phyloP scores from a whole-genome alignment of 2,888 invertebrate genomes.

The Galeruca laticollis region DNA sequence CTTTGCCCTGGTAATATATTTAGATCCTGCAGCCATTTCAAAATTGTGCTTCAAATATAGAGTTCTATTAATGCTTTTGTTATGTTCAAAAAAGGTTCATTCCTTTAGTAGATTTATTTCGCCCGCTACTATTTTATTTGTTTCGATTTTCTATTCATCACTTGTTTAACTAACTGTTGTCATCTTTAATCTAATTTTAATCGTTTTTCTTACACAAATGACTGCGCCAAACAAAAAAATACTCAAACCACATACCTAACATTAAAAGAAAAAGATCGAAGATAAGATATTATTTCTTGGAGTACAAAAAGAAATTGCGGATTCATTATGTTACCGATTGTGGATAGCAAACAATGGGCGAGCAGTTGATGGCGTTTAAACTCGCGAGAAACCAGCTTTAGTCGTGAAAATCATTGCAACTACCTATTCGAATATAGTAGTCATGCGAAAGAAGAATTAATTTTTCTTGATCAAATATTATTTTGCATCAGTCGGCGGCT shows the following conservation, averaged over 20 bases:
- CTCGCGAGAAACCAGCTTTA: conserved; percentile 33
- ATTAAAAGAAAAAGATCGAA: conserved; percentile 9
- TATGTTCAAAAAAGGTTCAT: too few relatives aligned
- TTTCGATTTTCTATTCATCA: too few relatives aligned
- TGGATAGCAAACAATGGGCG: conserved; percentile 26
- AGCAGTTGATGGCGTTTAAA: conserved; percentile 32
- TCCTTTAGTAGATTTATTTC: too few relatives aligned
- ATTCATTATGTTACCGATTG: conserved; percentile 25
- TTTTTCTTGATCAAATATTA: conserved; percentile 24
- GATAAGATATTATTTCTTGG: neutral
- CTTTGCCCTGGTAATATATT: too few relatives aligned
- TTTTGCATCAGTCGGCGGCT: conserved; percentile 4
- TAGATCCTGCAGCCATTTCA: too few relatives aligned
- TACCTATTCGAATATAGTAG: conserved; percentile 19
- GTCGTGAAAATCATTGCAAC: conserved; percentile 7
- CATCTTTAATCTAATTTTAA: too few relatives aligned
- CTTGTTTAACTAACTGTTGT: too few relatives aligned
- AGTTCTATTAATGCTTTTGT: too few relatives aligned
- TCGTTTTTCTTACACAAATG: too few relatives aligned
- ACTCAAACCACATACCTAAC: conserved; percentile 16
- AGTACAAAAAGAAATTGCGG: neutral
- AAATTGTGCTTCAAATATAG: too few relatives aligned
- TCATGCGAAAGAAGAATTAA: conserved; percentile 37
- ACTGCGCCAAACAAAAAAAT: too few relatives aligned
- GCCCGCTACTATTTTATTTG: too few relatives aligned